Percentiles rank a stretch among this genome's conserved stretches.
phyloP scores from a whole-genome alignment of 2,797 vertebrate species.

The Danio jaintianensis region DNA sequence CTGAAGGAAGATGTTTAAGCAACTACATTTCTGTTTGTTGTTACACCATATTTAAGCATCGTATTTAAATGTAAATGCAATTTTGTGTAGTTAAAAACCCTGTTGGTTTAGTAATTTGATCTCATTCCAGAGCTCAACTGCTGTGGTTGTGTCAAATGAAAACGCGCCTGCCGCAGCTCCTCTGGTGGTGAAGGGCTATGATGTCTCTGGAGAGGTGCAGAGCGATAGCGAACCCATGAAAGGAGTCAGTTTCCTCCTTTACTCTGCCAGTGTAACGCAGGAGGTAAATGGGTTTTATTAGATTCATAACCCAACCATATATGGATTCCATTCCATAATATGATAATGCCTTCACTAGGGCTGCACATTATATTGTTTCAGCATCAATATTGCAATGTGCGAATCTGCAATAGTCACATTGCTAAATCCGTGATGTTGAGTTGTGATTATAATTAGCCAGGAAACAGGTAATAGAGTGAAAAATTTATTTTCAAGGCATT shows the following conservation, averaged over 20 bases:
- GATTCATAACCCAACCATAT: background rate
- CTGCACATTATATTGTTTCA: too few species aligned
- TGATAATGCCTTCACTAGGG: background rate
- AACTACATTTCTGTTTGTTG: background rate
- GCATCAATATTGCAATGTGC: too few species aligned
- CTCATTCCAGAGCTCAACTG: conserved; percentile 81
- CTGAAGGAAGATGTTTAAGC: background rate
- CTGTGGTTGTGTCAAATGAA: conserved; percentile 86
- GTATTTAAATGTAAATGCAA: background rate
- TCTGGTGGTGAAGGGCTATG: conserved; percentile 93
- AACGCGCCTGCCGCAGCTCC: conserved; percentile 86
- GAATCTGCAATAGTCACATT: too few species aligned
- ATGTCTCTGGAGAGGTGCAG: conserved; percentile 92
- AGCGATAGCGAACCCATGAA: conserved; percentile 99
- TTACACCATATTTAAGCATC: background rate
- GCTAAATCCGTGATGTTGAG: too few species aligned
- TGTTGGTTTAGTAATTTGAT: conserved; percentile 25
- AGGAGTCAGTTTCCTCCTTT: conserved; percentile 95
- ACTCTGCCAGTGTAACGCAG: conserved; percentile 84
- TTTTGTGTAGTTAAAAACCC: background rate
- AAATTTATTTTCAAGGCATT: too few species aligned
- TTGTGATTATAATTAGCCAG: too few species aligned
- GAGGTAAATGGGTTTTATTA: conserved; percentile 81
- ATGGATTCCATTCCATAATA: background rate
- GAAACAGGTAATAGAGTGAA: too few species aligned